Conservation (phyloP, 2,113 vertebrate species). For the Smithornis capensis region DNA sequence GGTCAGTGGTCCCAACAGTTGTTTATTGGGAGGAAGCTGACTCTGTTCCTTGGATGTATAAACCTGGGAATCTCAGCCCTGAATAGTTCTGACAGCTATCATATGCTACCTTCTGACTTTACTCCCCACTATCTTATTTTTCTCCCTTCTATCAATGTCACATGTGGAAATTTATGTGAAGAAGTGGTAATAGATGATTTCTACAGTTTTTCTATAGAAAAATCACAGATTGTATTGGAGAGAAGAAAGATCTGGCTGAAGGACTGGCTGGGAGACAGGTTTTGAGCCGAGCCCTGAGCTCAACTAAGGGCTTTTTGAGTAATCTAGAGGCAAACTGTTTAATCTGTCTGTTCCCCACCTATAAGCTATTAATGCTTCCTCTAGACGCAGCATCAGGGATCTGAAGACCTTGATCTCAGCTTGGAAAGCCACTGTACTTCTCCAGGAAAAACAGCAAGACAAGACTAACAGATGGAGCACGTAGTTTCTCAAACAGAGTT, state of each 20-base stretch:
- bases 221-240: neutral
- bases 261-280: neutral
- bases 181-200: neutral
- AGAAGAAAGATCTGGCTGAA: neutral
- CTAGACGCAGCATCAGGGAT: neutral
- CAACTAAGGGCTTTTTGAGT: neutral
- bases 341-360: neutral
- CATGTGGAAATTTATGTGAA: neutral
- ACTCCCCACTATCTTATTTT: neutral
- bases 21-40: neutral
- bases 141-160: neutral
- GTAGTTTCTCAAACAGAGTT: neutral
- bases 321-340: neutral
- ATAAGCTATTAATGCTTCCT: neutral
- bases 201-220: neutral
- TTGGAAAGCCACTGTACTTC: neutral
- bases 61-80: neutral
- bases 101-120: neutral
- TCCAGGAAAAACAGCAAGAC: neutral
- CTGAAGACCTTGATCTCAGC: neutral
- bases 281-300: neutral
- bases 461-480: neutral
- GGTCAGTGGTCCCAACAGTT: neutral
- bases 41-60: neutral
- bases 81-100: neutral